Base-by-base conservation (phyloP, 2,888 invertebrate genomes). In the Callosobruchus maculatus region DNA sequence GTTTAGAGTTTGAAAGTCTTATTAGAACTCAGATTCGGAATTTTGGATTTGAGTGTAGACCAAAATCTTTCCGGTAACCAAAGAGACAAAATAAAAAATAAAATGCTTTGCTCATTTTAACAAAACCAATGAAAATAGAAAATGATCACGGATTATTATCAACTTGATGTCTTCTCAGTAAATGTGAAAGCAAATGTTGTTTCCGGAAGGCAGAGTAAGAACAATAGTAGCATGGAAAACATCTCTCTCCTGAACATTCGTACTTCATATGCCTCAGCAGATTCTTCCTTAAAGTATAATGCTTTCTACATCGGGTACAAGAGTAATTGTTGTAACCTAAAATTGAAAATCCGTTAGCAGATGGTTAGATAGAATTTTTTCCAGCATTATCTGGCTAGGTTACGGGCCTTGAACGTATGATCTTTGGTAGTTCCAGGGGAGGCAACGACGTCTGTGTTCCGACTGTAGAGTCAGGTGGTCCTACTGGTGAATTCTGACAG, bases 241-340 rank as follows among this genome's bases (percentile, higher is more conserved):
- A 76, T 0, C 93, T 93, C 76, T 93, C 91, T 83, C 93, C 93
- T 71, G 74, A 73, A 68, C 78, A 78, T 71, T 78, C 77, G 72
- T 72, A 74, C 68, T 78, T 78, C 30, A 72, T 68, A 68, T 78
- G 77, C 20, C 76, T 70, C 75, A 72, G 72, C 49, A 77, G 68
- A 4, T 73, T 75, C 21, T 76, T 74, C 21, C 71, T 68, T 0
- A 72, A 72, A 68, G 71, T 74, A 66, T 77, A 77, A 9, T 67
- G 72, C 70, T 70, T 73, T n/a, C 74, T 75, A 67, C 77, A 77
- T 18, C 31, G 67, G 22, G 31, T 13, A 30, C 77, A 77, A 26
- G 31, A 20, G 73, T 30, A 49, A 49, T 49, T 13, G 7, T n/a
- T n/a, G n/a, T n/a, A 18, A 49, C 49, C 49, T 49, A 13, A 49